Evolutionary conservation across 2,797 vertebrate species (phyloP).

Genomic region (Rallus crepitans): DNA sequence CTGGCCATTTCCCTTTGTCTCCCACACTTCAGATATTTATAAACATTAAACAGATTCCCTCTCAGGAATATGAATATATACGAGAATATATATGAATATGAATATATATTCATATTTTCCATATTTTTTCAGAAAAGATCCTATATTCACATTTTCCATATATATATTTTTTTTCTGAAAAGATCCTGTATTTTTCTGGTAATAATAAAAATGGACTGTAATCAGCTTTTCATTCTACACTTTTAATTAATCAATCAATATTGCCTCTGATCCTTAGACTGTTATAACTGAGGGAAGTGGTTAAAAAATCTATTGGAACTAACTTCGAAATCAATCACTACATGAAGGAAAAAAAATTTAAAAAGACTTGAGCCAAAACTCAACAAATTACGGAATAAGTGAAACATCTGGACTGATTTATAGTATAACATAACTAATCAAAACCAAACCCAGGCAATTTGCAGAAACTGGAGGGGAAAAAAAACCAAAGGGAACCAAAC

Average conservation of each 20-base stretch:
- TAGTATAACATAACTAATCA: slow-evolving; percentile 79
- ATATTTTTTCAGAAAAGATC: slow-evolving; percentile 44
- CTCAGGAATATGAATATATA: too few species aligned
- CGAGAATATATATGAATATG: too few species aligned
- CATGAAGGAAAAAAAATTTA: slow-evolving; percentile 41
- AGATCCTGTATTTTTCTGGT: slow-evolving; percentile 45
- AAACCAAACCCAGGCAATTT: slow-evolving; percentile 79
- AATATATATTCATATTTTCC: too few species aligned
- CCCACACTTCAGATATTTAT: too few species aligned
- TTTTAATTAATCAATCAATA: slow-evolving; percentile 58
- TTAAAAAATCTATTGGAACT: slow-evolving; percentile 65
- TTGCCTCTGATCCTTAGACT: slow-evolving; percentile 43
- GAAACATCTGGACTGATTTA: slow-evolving; percentile 84
- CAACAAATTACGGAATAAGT: slow-evolving; percentile 82
- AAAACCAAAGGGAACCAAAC: slow-evolving; percentile 40
- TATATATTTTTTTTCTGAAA: slow-evolving; percentile 36
- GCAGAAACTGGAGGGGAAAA: slow-evolving; percentile 66
- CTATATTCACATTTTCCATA: too few species aligned
- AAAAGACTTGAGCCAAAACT: slow-evolving; percentile 76
- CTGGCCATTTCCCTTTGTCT: too few species aligned
- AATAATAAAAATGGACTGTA: slow-evolving; percentile 47
- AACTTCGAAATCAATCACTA: slow-evolving; percentile 79
- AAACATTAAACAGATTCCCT: too few species aligned
- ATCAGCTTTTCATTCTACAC: slow-evolving; percentile 23
- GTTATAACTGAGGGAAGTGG: slow-evolving; percentile 46